A percentile compares a stretch with the other conserved stretches of the same genome.
Conservation (phyloP, 2,888 invertebrate genomes). For the Catocala fraxini region DNA sequence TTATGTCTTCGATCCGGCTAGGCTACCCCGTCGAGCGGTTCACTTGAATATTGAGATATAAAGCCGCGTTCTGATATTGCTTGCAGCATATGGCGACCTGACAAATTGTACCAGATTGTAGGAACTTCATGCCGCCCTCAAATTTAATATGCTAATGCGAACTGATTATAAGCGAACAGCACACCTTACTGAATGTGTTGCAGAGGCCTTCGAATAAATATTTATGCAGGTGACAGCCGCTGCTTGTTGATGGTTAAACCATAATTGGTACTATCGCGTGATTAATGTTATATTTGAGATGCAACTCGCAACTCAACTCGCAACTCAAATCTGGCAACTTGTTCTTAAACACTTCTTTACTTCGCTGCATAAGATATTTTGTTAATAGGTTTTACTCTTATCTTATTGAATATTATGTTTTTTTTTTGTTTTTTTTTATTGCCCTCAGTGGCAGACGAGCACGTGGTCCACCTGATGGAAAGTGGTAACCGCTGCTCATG, state of each 20-base stretch:
- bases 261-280: neutral
- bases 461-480: no score
- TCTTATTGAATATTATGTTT: no score
- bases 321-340: no score
- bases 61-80: slow-evolving; percentile 22
- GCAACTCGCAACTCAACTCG: no score
- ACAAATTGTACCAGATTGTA: slow-evolving; percentile 18
- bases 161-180: slow-evolving; percentile 4
- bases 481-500: no score
- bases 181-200: neutral
- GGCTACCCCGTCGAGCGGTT: slow-evolving; percentile 19
- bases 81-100: slow-evolving; percentile 22
- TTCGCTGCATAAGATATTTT: no score
- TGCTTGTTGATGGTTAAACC: neutral
- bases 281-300: no score
- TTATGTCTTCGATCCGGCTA: slow-evolving; percentile 16
- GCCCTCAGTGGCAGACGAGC: no score
- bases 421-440: no score
- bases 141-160: slow-evolving; percentile 3
- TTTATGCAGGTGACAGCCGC: neutral
- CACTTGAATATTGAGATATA: slow-evolving; percentile 46
- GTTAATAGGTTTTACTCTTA: no score
- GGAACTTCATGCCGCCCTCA: neutral
- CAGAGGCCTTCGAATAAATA: slow-evolving; percentile 1
- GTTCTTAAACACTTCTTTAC: no score